A percentile compares a stretch with the other conserved stretches of the same genome.
These are phyloP conservation scores for Prunella strophiata DNA, from an alignment of 2,797 vertebrate genomes.

Conservation along the genomic window DNA sequence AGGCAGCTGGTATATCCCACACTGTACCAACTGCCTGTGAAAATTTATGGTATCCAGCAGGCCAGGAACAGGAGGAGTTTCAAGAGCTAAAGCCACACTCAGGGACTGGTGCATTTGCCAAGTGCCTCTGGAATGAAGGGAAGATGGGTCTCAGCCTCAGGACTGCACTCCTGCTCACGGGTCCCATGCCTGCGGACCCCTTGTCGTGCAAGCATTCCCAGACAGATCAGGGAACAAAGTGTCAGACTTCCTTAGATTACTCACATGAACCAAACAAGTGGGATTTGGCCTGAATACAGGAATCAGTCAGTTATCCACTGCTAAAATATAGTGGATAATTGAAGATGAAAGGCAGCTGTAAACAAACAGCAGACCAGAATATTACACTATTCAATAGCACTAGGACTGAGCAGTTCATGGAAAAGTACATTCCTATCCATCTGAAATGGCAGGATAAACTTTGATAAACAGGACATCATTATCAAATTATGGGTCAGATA, in stretches of 20 bases:
- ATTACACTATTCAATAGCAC: not conserved
- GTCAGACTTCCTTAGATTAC: conserved; percentile 61
- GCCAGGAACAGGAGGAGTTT: not conserved
- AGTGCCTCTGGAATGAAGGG: not conserved
- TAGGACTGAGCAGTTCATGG: not conserved
- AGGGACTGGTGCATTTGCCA: not conserved
- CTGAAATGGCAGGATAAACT: not conserved
- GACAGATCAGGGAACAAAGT: conserved; percentile 64
- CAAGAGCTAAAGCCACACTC: not conserved
- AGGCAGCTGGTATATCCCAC: conserved; percentile 49
- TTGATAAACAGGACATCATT: not conserved
- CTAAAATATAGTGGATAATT: conserved; percentile 58
- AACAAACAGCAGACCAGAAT: conserved; percentile 29
- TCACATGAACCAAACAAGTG: conserved; percentile 56
- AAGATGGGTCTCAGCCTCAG: conserved; percentile 14
- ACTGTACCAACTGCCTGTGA: not conserved
- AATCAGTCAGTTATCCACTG: conserved; percentile 54
- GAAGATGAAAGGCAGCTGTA: conserved; percentile 69
- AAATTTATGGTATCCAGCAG: conserved; percentile 29
- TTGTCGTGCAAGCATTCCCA: conserved; percentile 45
- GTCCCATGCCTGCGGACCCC: conserved; percentile 15
- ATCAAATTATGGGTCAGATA: conserved; percentile 8
- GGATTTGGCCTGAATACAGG: conserved; percentile 64
- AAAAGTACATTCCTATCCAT: conserved; percentile 27
- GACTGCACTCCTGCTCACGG: not conserved